Evolutionary conservation across 2,797 vertebrate species (phyloP).

Genomic region (Adrianichthys oophorus): DNA sequence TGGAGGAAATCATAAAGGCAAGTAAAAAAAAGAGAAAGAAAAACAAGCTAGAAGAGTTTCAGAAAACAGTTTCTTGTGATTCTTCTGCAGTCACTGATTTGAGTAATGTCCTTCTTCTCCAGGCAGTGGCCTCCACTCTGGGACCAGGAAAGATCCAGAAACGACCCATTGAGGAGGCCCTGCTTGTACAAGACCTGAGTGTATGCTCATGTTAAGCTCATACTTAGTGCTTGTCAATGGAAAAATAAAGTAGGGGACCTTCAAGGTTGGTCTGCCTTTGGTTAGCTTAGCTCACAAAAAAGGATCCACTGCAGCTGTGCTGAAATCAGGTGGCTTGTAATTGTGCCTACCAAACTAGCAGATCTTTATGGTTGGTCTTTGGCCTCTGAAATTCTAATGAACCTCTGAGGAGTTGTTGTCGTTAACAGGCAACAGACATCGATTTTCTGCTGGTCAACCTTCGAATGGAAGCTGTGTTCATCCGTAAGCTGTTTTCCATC

Average conservation of each 20-base stretch:
- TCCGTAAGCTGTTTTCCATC: constrained; percentile 84
- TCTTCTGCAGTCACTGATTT: background rate
- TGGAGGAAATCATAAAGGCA: constrained; percentile 86
- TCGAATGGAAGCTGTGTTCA: constrained; percentile 74
- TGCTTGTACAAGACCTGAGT: constrained; percentile 80
- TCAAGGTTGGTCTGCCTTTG: too few relatives aligned
- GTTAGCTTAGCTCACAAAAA: too few relatives aligned
- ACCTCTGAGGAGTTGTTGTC: background rate
- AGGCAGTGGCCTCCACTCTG: constrained; percentile 81
- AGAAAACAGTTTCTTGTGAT: too few relatives aligned
- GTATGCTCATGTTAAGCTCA: constrained; percentile 64
- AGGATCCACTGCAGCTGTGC: too few relatives aligned
- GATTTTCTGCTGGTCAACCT: constrained; percentile 84
- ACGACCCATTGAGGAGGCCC: constrained; percentile 79
- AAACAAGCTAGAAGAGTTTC: too few relatives aligned
- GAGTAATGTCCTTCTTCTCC: constrained; percentile 11
- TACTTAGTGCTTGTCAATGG: background rate
- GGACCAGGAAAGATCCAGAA: constrained; percentile 84
- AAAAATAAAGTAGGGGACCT: too few relatives aligned
- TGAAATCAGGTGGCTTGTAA: too few relatives aligned
- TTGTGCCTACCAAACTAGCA: too few relatives aligned
- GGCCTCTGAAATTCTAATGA: too few relatives aligned
- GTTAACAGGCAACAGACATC: constrained; percentile 79
- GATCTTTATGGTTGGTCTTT: too few relatives aligned
- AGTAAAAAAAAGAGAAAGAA: background rate